These are phyloP conservation scores for Alouatta palliata DNA, from an alignment of 2,113 vertebrate species.

Conservation along the genomic window DNA sequence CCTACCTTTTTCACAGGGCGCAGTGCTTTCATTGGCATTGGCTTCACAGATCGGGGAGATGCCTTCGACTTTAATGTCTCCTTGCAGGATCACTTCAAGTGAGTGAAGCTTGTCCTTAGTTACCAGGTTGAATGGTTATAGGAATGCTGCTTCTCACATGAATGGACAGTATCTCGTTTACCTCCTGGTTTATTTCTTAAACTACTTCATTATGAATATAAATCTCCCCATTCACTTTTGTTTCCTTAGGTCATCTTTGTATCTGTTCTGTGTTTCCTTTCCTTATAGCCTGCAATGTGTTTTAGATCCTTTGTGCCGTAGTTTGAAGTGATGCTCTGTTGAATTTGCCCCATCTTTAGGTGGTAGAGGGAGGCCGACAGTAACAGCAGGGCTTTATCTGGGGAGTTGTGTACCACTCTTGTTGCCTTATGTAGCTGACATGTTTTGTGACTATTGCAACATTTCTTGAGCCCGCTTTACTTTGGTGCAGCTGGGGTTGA, in stretches of 20 bases:
- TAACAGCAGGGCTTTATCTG: background rate
- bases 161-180: background rate
- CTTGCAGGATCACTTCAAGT: constrained; percentile 99
- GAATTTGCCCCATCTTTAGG: background rate
- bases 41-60: constrained; percentile 95
- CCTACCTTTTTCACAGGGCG: constrained; percentile 86
- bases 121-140: background rate
- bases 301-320: background rate
- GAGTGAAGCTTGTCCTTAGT: constrained; percentile 72
- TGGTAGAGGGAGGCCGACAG: background rate
- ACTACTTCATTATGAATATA: background rate
- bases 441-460: background rate
- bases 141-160: background rate
- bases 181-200: background rate
- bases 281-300: background rate
- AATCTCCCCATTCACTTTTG: background rate
- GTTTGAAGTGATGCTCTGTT: constrained; percentile 11
- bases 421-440: background rate
- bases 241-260: background rate
- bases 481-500: background rate
- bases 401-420: background rate
- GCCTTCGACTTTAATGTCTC: constrained; percentile 99
- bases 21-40: constrained; percentile 97
- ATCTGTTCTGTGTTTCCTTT: background rate
- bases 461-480: background rate